phyloP scores from a whole-genome alignment of 2,888 invertebrate species.

The Dermolepida albohirtum region DNA sequence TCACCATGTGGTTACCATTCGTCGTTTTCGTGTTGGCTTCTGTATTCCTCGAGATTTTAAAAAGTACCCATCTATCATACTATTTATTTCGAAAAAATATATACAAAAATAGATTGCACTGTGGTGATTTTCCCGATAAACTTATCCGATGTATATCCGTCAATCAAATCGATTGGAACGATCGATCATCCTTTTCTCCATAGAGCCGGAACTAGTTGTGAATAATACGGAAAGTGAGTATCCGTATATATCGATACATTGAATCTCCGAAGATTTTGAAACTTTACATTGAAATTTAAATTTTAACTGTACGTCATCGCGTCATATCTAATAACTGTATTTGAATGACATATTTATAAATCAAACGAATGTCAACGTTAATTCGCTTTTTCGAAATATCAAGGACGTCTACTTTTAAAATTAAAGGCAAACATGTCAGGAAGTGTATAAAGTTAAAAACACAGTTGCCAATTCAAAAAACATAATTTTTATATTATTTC shows the following conservation, averaged over 20 bases:
- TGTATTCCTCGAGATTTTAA: conserved; percentile 20
- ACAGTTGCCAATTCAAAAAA: too few relatives aligned
- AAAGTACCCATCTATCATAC: conserved; percentile 14
- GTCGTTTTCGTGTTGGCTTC: conserved; percentile 12
- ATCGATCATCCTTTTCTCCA: conserved; percentile 35
- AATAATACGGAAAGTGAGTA: conserved; percentile 4
- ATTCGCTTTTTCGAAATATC: background rate
- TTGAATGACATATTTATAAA: conserved; percentile 10
- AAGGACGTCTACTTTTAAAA: conserved; percentile 17
- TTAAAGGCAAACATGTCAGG: background rate
- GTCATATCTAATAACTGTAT: conserved; percentile 26
- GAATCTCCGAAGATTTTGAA: conserved; percentile 41
- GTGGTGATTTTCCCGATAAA: conserved; percentile 2
- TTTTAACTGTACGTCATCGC: conserved; percentile 31
- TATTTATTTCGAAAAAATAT: background rate
- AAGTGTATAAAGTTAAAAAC: too few relatives aligned
- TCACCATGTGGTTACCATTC: conserved; percentile 9
- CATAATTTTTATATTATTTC: too few relatives aligned
- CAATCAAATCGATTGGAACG: conserved; percentile 15
- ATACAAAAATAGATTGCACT: background rate
- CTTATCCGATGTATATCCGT: conserved; percentile 39
- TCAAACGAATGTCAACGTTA: background rate
- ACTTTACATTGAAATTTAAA: conserved; percentile 43
- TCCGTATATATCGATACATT: conserved; percentile 34
- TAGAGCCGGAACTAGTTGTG: conserved; percentile 22